A percentile compares a stretch with the other conserved stretches of the same genome.
Conservation (phyloP, 2,113 vertebrate species). For the Bucco capensis region DNA sequence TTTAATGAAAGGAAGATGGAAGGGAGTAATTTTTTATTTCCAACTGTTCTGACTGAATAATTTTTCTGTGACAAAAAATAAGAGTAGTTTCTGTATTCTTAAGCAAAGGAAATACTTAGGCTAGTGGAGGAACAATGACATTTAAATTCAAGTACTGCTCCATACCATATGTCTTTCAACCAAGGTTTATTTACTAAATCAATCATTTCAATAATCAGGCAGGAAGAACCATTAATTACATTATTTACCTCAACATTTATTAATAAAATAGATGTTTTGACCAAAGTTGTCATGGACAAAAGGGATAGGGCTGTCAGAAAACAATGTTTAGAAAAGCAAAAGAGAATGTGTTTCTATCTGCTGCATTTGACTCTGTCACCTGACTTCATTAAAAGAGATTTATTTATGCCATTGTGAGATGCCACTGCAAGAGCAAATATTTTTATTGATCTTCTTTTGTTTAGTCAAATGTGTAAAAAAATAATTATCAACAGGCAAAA, state of each 20-base stretch:
- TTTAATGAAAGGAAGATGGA: conserved; percentile 4
- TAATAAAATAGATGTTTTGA: conserved; percentile 17
- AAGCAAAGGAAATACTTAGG: neutral
- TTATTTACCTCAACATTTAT: conserved; percentile 42
- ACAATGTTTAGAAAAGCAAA: neutral
- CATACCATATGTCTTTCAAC: conserved; percentile 22
- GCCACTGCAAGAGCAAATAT: neutral
- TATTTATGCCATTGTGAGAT: neutral
- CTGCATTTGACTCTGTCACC: neutral
- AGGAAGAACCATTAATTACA: conserved; percentile 22
- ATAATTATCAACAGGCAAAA: neutral
- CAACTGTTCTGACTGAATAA: neutral
- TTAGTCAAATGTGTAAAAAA: neutral
- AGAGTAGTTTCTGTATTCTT: neutral
- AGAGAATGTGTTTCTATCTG: neutral
- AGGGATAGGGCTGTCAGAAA: neutral
- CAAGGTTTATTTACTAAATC: conserved; percentile 34
- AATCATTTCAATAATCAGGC: conserved; percentile 8
- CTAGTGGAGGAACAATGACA: neutral
- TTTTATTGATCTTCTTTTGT: neutral
- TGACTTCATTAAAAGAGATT: neutral
- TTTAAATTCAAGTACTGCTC: conserved; percentile 8
- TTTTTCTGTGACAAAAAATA: neutral
- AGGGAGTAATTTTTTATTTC: neutral
- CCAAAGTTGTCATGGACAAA: neutral